These are phyloP conservation scores for Liposcelis brunnea DNA, from an alignment of 2,888 invertebrate genomes.

Conservation along the genomic window DNA sequence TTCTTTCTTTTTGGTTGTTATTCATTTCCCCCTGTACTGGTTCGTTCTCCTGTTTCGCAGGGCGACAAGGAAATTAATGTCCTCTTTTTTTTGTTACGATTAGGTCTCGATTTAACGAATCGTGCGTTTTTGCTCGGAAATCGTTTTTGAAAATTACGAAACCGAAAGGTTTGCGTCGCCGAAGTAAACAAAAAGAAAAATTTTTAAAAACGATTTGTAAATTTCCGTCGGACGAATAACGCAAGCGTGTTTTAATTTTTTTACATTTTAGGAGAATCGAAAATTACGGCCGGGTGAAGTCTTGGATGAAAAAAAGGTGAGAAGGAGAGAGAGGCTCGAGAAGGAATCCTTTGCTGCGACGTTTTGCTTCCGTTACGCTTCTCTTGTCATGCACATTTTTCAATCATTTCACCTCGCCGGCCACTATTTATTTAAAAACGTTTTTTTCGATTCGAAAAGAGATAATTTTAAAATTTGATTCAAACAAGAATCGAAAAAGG, in stretches of 20 bases:
- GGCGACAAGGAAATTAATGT: too few species aligned
- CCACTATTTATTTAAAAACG: constrained; percentile 11
- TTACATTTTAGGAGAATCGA: constrained; percentile 54
- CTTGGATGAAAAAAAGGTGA: constrained; percentile 88
- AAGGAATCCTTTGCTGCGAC: constrained; percentile 19
- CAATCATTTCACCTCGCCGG: constrained; percentile 15
- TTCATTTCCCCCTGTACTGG: constrained; percentile 13
- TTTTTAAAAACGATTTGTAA: constrained; percentile 12
- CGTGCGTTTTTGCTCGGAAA: too few species aligned
- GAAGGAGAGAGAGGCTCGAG: constrained; percentile 13
- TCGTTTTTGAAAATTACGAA: too few species aligned
- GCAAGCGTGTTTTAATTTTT: constrained; percentile 12
- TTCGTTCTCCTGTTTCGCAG: too few species aligned
- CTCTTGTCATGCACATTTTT: constrained; percentile 13
- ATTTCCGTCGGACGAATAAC: constrained; percentile 19
- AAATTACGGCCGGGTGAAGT: constrained; percentile 90
- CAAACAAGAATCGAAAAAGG: too few species aligned
- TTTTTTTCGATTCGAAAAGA: too few species aligned
- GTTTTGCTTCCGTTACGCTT: constrained; percentile 20
- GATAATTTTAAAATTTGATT: too few species aligned
- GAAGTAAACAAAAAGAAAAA: constrained; percentile 8
- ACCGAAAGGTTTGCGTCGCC: too few species aligned
- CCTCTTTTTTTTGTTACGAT: too few species aligned
- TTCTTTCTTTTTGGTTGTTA: constrained; percentile 9
- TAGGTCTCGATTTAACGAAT: too few species aligned